A percentile compares a stretch with the other conserved stretches of the same genome.
Conservation (phyloP, 1,140 invertebrate genomes). For the Pinna nobilis region DNA sequence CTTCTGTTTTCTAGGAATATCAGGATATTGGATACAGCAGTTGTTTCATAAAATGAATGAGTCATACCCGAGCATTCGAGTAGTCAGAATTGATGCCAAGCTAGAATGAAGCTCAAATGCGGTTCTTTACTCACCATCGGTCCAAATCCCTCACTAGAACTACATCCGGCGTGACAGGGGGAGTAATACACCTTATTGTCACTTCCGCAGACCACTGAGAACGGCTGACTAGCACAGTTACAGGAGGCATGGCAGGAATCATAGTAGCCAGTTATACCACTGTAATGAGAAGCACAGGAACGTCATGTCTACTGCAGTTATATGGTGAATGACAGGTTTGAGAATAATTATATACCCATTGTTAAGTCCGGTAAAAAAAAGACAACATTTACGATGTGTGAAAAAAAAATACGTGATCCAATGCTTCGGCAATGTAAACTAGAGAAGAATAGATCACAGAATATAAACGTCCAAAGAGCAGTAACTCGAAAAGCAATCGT, state of each 20-base stretch:
- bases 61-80: background rate
- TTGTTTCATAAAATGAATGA: background rate
- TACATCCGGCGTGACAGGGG: conserved; percentile 93
- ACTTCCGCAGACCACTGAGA: conserved; percentile 72
- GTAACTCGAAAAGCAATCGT: no score
- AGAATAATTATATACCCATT: no score
- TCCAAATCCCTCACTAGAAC: background rate
- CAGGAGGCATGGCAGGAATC: conserved; percentile 53
- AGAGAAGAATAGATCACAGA: no score
- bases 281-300: conserved; percentile 25
- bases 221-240: conserved; percentile 38
- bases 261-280: conserved; percentile 31
- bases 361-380: no score
- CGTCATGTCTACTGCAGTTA: no score
- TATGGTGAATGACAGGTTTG: no score
- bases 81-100: background rate
- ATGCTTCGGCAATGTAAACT: background rate
- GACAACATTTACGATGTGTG: no score
- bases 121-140: conserved; percentile 18
- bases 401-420: background rate
- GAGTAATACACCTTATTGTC: conserved; percentile 92
- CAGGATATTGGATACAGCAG: no score
- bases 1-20: no score
- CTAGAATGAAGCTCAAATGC: no score
- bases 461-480: no score